phyloP scores from a whole-genome alignment of 2,888 invertebrate genomes.

The Caenorhabditis afra region DNA sequence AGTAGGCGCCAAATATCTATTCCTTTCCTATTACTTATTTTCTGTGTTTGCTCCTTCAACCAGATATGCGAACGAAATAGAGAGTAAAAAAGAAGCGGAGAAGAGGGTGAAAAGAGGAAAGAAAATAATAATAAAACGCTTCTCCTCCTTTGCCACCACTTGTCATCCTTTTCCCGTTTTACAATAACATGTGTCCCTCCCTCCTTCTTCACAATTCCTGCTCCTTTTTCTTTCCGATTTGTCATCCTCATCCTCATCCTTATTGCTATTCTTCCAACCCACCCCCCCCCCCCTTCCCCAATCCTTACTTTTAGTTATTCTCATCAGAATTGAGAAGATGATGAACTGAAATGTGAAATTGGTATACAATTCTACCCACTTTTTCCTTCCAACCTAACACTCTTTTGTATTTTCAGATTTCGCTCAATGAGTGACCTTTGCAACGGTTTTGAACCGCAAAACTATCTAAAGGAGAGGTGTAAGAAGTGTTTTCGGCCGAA shows the following conservation, averaged over 20 bases:
- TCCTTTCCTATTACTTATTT: too few species aligned
- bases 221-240: constrained; percentile 22
- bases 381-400: background rate
- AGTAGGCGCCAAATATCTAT: background rate
- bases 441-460: constrained; percentile 81
- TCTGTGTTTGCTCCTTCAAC: constrained; percentile 46
- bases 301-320: constrained; percentile 11
- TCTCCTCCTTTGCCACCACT: constrained; percentile 48
- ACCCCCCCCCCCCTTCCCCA: background rate
- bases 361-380: too few species aligned
- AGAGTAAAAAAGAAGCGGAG: constrained; percentile 17
- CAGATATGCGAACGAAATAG: constrained; percentile 40
- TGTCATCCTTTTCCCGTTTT: constrained; percentile 50
- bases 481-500: constrained; percentile 79
- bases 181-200: constrained; percentile 52
- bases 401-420: constrained; percentile 49
- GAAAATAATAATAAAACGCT: constrained; percentile 59
- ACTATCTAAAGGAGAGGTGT: constrained; percentile 81
- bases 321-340: constrained; percentile 44
- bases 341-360: too few species aligned
- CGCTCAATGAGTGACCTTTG: constrained; percentile 72
- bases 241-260: constrained; percentile 34
- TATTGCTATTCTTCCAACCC: too few species aligned
- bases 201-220: constrained; percentile 30
- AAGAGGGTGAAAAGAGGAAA: constrained; percentile 30